Evolutionary conservation across 2,113 vertebrate genomes (phyloP), one percentile per base, ranked within the genome.

Genomic region (Epinephelus lanceolatus): DNA sequence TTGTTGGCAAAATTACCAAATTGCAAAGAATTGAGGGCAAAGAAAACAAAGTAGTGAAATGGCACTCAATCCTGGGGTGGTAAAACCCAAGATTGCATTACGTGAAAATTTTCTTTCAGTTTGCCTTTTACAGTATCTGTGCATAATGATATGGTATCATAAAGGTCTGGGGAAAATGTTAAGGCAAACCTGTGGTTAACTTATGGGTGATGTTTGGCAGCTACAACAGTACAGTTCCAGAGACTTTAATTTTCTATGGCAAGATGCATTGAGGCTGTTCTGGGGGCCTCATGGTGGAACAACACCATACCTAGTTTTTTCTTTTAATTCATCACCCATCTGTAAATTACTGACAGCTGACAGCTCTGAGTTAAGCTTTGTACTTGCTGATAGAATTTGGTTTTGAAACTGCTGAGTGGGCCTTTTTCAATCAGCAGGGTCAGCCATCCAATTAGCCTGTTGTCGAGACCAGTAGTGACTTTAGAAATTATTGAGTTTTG

Each of bases 401-500:
- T 68, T 84, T 89, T 84, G 42, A 80, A 86, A 89, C 59, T 21
- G 77, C 89, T 86, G 80, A 83, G 77, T 87, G 57, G 0, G 76
- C 78, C 72, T 77, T 90, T 69, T 88, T 87, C 83, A 71, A 84
- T 83, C 87, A 67, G 52, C 73, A 23, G 79, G 86, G 89, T 91
- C 89, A 84, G 72, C 70, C 69, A 80, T 88, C 80, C 91, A 91
- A 92, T 89, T 90, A 91, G 81, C 84, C 51, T 27, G 67, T 83
- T 86, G 85, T 92, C 73, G 19, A 81, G 56, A 67, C 72, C 80
- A 67, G 75, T 72, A 10, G 73, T 55, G 87, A 85, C 75, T 78
- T 90, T 49, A 83, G 81, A 88, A 86, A 88, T 86, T 30, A 90
- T 90, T 80, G 83, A 81, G 76, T 91, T 92, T 78, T 56, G 68